phyloP scores from a whole-genome alignment of 1,140 invertebrate species.

The Orius laevigatus region DNA sequence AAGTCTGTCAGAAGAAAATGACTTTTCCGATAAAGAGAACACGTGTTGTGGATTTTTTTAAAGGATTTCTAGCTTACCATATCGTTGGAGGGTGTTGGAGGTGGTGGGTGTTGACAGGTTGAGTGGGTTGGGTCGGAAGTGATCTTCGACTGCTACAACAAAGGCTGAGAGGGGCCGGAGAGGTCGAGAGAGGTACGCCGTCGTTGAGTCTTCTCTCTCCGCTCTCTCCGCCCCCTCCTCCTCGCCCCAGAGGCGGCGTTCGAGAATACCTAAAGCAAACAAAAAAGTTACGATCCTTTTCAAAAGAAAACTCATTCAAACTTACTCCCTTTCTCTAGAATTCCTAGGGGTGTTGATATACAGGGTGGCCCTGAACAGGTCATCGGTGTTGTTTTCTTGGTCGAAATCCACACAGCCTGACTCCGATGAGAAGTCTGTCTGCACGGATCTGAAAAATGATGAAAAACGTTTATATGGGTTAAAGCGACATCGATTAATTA shows the following conservation, averaged over 20 bases:
- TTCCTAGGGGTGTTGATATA: conserved; percentile 8
- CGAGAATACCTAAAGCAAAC: conserved; percentile 2
- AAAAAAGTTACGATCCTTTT: neutral
- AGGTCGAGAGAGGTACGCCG: neutral
- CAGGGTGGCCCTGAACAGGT: conserved; percentile 7
- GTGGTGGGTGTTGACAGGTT: conserved; percentile 5
- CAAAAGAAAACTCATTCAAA: neutral
- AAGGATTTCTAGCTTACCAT: neutral
- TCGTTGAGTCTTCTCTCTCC: neutral
- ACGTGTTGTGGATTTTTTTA: no score
- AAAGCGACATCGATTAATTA: no score
- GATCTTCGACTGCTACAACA: conserved; percentile 1
- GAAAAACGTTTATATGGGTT: no score
- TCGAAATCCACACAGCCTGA: conserved; percentile 7
- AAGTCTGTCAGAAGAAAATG: no score
- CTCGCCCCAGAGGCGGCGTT: conserved; percentile 4
- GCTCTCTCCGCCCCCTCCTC: neutral
- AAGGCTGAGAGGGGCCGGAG: conserved; percentile 3
- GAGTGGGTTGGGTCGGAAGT: conserved; percentile 1
- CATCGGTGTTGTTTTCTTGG: conserved; percentile 5
- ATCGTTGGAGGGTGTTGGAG: conserved; percentile 4
- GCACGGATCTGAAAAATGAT: conserved; percentile 3
- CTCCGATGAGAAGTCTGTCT: conserved; percentile 7
- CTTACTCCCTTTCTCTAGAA: conserved; percentile 8
- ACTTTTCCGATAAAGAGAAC: no score